phyloP scores from a whole-genome alignment of 2,113 vertebrate species.

The Pelobates fuscus region DNA sequence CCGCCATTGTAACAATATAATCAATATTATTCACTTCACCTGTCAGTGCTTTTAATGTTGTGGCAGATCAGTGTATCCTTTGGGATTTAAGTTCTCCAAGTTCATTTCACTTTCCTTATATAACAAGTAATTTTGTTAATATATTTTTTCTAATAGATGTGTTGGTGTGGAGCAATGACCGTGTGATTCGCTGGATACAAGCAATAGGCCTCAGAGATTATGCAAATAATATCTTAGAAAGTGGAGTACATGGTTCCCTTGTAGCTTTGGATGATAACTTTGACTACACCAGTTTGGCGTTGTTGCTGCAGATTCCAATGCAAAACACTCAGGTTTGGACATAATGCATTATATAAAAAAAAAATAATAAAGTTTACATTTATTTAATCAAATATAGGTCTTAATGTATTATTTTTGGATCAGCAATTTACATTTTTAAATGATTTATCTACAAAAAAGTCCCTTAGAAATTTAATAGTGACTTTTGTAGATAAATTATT shows the following conservation, averaged over 20 bases:
- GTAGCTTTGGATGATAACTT: constrained; percentile 96
- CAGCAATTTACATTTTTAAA: too few relatives aligned
- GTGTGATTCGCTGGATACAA: constrained; percentile 96
- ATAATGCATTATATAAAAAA: background rate
- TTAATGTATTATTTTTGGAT: background rate
- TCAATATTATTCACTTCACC: too few relatives aligned
- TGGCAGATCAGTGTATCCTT: too few relatives aligned
- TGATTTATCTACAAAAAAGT: too few relatives aligned
- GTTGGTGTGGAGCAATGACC: constrained; percentile 95
- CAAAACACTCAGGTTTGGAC: constrained; percentile 90
- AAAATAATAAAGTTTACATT: background rate
- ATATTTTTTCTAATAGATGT: constrained; percentile 78
- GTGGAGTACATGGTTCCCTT: constrained; percentile 93
- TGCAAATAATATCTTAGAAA: constrained; percentile 92
- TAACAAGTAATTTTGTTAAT: too few relatives aligned
- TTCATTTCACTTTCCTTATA: too few relatives aligned
- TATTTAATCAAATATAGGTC: background rate
- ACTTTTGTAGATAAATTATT: too few relatives aligned
- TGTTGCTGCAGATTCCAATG: constrained; percentile 95
- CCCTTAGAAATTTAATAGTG: too few relatives aligned
- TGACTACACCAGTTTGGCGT: constrained; percentile 95
- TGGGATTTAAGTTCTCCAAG: too few relatives aligned
- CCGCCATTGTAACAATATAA: too few relatives aligned
- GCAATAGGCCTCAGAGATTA: constrained; percentile 96
- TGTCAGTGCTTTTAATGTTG: too few relatives aligned